phyloP scores from a whole-genome alignment of 2,797 vertebrate genomes.

The Phrynocephalus forsythii region DNA sequence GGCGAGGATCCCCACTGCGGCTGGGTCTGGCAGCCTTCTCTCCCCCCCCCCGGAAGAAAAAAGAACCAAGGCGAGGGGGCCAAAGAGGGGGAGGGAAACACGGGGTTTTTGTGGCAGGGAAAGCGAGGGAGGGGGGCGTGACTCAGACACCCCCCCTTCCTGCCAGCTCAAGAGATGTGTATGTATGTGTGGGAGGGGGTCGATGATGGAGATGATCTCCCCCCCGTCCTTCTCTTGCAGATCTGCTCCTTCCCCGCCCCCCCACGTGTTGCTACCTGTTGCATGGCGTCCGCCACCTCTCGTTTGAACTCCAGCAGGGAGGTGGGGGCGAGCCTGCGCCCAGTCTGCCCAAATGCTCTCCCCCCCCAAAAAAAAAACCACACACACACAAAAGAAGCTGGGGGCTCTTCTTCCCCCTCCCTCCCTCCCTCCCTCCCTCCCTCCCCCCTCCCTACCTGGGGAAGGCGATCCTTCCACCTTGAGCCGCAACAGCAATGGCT shows the following conservation, averaged over 20 bases:
- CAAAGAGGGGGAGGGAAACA: no score
- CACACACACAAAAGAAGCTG: background rate
- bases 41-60: no score
- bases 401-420: background rate
- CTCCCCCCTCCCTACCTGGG: conserved; percentile 15
- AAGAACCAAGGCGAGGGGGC: background rate
- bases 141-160: background rate
- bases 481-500: background rate
- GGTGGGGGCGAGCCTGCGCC: background rate
- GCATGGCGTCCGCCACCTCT: background rate
- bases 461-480: conserved; percentile 8
- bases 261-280: conserved; percentile 17
- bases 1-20: no score
- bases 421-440: conserved; percentile 18
- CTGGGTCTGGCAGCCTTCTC: no score
- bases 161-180: no score
- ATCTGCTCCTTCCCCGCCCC: background rate
- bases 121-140: no score
- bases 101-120: no score
- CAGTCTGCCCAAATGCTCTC: no score
- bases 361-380: background rate
- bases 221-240: conserved; percentile 35
- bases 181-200: no score
- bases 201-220: background rate
- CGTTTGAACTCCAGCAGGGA: no score